A percentile compares a stretch with the other conserved stretches of the same genome.
These are phyloP conservation scores for Echinarachnius parma DNA, from an alignment of 53 echinoderm and acorn worm species.

Conservation along the genomic window DNA sequence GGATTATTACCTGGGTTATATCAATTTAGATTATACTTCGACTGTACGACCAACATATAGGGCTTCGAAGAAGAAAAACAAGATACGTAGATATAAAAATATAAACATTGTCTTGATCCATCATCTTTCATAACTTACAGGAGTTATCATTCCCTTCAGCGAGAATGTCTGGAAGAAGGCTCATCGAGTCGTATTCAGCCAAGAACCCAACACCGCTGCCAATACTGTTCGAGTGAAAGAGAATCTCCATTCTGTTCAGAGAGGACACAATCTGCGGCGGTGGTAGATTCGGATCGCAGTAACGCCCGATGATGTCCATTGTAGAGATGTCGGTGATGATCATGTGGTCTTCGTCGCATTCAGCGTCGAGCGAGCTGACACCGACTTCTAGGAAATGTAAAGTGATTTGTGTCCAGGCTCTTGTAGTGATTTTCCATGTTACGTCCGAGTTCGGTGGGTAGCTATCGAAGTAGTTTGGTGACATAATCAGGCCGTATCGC, in stretches of 20 bases:
- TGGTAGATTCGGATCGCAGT: constrained; percentile 11
- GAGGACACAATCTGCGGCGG: background rate
- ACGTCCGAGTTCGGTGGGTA: constrained; percentile 10
- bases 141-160: no score
- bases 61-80: no score
- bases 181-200: background rate
- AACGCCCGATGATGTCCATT: constrained; percentile 4
- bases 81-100: no score
- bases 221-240: constrained; percentile 4
- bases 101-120: no score
- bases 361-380: constrained; percentile 8
- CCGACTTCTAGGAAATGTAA: constrained; percentile 10
- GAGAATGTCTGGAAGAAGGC: background rate
- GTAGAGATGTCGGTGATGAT: background rate
- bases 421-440: constrained; percentile 19
- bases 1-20: no score
- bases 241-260: background rate
- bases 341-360: constrained; percentile 13
- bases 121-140: no score
- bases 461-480: constrained; percentile 16
- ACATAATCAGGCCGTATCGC: background rate
- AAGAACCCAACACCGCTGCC: constrained; percentile 5
- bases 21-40: no score
- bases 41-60: no score
- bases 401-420: constrained; percentile 18